Evolutionary conservation across 2,888 invertebrate genomes (phyloP).

Genomic region (Microctonus aethiopoides): DNA sequence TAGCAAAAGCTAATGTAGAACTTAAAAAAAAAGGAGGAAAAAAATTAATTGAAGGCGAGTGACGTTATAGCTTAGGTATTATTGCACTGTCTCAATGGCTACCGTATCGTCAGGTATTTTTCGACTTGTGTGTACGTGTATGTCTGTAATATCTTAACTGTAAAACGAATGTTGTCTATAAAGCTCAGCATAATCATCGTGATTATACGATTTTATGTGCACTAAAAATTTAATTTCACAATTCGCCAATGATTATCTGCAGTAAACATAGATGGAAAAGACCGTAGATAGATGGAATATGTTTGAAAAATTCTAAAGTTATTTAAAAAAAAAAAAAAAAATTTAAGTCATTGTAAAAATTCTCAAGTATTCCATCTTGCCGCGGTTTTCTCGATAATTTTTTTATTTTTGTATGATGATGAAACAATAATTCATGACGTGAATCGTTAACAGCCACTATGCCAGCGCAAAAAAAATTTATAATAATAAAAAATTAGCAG

Average conservation of each 20-base stretch:
- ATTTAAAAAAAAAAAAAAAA: neutral
- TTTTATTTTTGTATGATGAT: neutral
- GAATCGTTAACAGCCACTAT: constrained; percentile 31
- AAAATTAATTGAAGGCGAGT: neutral
- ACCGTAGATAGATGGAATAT: neutral
- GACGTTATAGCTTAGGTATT: constrained; percentile 34
- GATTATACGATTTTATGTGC: neutral
- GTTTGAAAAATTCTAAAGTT: neutral
- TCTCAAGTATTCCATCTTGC: neutral
- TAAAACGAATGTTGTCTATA: constrained; percentile 7
- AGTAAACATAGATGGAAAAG: neutral
- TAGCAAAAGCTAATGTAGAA: constrained; percentile 36
- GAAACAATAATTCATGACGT: neutral
- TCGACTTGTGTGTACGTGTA: constrained; percentile 36
- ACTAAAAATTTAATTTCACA: neutral
- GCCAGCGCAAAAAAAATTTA: constrained; percentile 50
- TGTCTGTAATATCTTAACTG: constrained; percentile 41
- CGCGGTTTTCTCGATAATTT: too few relatives aligned
- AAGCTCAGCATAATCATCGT: neutral
- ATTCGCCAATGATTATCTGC: neutral
- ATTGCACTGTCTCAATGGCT: constrained; percentile 56
- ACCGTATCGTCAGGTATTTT: constrained; percentile 47
- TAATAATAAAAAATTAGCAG: constrained; percentile 24
- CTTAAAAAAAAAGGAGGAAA: constrained; percentile 27
- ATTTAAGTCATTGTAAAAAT: neutral